A percentile compares a stretch with the other conserved stretches of the same genome.
Evolutionary conservation across 2,113 vertebrate species (phyloP).

Genomic region (Petrocephalus microphthalmus): DNA sequence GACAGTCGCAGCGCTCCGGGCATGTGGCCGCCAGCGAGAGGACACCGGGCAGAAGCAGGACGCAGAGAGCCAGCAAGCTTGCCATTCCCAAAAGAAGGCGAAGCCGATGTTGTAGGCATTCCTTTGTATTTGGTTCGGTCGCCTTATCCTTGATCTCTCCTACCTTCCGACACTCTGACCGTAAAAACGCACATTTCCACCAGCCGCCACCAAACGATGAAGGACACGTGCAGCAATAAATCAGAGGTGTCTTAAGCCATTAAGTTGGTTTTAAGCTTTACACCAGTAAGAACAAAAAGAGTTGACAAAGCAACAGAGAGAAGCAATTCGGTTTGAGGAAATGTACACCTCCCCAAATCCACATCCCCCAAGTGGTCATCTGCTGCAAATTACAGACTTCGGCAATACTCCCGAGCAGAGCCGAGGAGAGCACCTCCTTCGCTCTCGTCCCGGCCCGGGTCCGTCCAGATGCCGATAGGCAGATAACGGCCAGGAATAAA

Average conservation of each 20-base stretch:
- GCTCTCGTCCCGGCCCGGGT: slow-evolving; percentile 34
- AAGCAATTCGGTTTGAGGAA: slow-evolving; percentile 39
- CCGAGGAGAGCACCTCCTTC: slow-evolving; percentile 40
- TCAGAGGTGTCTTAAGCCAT: slow-evolving; percentile 9
- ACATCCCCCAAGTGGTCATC: slow-evolving; percentile 63
- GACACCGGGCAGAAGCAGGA: slow-evolving; percentile 55
- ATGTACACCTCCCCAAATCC: slow-evolving; percentile 41
- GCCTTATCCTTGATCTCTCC: not conserved
- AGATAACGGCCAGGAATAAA: slow-evolving; percentile 8
- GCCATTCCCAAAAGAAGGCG: slow-evolving; percentile 52
- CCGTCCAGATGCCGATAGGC: slow-evolving; percentile 45
- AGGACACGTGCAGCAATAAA: not conserved
- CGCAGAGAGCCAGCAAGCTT: slow-evolving; percentile 44
- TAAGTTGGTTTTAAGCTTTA: not conserved
- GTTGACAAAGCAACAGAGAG: slow-evolving; percentile 20
- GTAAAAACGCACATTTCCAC: not conserved
- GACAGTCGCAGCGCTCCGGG: slow-evolving; percentile 86
- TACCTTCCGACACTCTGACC: slow-evolving; percentile 43
- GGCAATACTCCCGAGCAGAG: slow-evolving; percentile 30
- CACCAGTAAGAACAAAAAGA: slow-evolving; percentile 12
- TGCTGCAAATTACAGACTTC: slow-evolving; percentile 59
- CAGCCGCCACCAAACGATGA: not conserved
- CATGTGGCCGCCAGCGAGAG: slow-evolving; percentile 59
- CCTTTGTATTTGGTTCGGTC: slow-evolving; percentile 24
- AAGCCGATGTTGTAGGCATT: slow-evolving; percentile 27